phyloP scores from a whole-genome alignment of 2,888 invertebrate species.

The Eupithecia centaureata region DNA sequence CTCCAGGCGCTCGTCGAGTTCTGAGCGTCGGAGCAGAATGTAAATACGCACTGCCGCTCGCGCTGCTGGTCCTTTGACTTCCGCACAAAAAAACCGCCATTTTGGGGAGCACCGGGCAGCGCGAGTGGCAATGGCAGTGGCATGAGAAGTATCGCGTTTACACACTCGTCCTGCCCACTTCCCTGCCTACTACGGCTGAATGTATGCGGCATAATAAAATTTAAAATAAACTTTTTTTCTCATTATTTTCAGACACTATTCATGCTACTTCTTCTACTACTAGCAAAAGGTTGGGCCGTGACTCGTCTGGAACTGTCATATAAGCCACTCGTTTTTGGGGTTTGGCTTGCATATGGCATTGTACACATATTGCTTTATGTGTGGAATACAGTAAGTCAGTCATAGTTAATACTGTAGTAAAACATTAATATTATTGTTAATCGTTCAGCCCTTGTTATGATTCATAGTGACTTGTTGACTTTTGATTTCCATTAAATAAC shows the following conservation, averaged over 20 bases:
- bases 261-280: constrained; percentile 94
- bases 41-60: too few relatives aligned
- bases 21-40: too few relatives aligned
- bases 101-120: too few relatives aligned
- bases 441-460: not conserved
- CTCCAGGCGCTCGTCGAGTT: too few relatives aligned
- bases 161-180: too few relatives aligned
- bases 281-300: constrained; percentile 99
- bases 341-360: constrained; percentile 96
- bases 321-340: constrained; percentile 92
- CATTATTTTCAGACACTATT: constrained; percentile 90
- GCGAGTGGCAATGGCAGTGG: too few relatives aligned
- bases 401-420: constrained; percentile 1
- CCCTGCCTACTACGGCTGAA: too few relatives aligned
- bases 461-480: not conserved
- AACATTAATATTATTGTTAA: constrained; percentile 4
- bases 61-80: too few relatives aligned
- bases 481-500: not conserved
- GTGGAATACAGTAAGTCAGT: constrained; percentile 94
- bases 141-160: too few relatives aligned
- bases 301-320: constrained; percentile 94
- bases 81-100: too few relatives aligned
- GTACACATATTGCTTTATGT: constrained; percentile 96
- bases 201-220: too few relatives aligned
- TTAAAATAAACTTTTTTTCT: too few relatives aligned